Conservation (phyloP, 2,113 vertebrate species). For the Neodontobutis hainanensis region DNA sequence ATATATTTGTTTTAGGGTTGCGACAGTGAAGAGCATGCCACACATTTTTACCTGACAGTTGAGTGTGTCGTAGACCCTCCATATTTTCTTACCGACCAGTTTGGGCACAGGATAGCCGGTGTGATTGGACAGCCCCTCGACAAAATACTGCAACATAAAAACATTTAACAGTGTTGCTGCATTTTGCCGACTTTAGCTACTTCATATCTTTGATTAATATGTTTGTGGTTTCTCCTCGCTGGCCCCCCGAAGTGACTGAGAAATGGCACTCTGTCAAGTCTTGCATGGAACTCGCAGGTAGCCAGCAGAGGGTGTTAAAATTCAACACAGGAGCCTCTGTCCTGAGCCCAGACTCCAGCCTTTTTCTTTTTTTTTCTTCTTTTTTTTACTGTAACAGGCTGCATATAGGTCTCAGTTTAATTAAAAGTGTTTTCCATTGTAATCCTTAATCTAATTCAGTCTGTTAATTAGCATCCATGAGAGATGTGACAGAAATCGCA, state of each 20-base stretch:
- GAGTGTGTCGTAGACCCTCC: slow-evolving; percentile 67
- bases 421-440: slow-evolving; percentile 75
- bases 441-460: slow-evolving; percentile 77
- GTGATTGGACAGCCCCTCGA: slow-evolving; percentile 65
- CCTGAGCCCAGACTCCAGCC: slow-evolving; percentile 52
- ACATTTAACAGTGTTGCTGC: neutral
- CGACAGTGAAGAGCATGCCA: neutral
- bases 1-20: neutral
- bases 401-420: slow-evolving; percentile 72
- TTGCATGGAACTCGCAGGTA: slow-evolving; percentile 43
- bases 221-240: neutral
- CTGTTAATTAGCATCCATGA: slow-evolving; percentile 74
- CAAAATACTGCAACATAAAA: slow-evolving; percentile 63
- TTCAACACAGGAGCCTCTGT: slow-evolving; percentile 38
- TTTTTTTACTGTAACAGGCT: slow-evolving; percentile 46
- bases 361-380: neutral
- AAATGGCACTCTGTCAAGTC: slow-evolving; percentile 20
- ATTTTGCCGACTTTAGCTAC: neutral
- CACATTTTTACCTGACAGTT: slow-evolving; percentile 69
- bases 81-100: slow-evolving; percentile 61
- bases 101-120: slow-evolving; percentile 66
- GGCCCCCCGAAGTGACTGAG: slow-evolving; percentile 5
- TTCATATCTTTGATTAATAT: neutral
- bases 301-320: slow-evolving; percentile 73
- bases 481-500: slow-evolving; percentile 72